Evolutionary conservation across 2,797 vertebrate genomes (phyloP), one percentile per base, ranked within the genome.

Genomic region (Periparus ater): DNA sequence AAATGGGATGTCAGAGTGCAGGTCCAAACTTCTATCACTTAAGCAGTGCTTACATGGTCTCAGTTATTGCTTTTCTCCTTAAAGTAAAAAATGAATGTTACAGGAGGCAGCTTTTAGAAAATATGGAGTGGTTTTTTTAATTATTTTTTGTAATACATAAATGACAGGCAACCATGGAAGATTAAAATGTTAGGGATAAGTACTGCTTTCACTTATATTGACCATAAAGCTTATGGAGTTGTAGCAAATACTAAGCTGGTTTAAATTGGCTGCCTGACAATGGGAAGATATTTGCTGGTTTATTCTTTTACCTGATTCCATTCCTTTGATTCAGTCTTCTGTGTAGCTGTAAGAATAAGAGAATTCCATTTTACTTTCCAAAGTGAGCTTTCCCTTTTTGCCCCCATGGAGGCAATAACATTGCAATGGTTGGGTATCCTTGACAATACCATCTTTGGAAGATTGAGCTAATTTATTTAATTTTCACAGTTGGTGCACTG

Each of bases 391-490:
- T 44, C 9, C 16, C 54, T 23, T 21, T 26, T 17, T 0, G 3
- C 10, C 7, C 22, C 13, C 7, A 2, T 0, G 2, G 13, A 62
- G 51, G 17, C 45, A 91, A 15, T 66, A 60, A 7, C 34, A 3
- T 20, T 50, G 62, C 96, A 97, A 83, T 83, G 94, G 70, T 45
- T 36, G 76, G 68, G 27, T 63, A 65, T 78, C 36, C 78, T 86
- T 66, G 87, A 76, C 82, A 85, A 51, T 88, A 70, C 75, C n/a
- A 66, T 93, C 90, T 89, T 95, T 97, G 77, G 97, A 96, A 96
- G 97, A 94, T 65, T 92, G 95, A 95, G 94, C 97, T 98, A 83
- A 98, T 98, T 98, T 95, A 96, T 98, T 97, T 97, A 94, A 98
- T 98, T 98, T 95, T 98, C 97, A 95, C 96, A 97, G 96, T 95